Evolutionary conservation across 2,113 vertebrate species (phyloP).

Genomic region (Copsychus sechellarum): DNA sequence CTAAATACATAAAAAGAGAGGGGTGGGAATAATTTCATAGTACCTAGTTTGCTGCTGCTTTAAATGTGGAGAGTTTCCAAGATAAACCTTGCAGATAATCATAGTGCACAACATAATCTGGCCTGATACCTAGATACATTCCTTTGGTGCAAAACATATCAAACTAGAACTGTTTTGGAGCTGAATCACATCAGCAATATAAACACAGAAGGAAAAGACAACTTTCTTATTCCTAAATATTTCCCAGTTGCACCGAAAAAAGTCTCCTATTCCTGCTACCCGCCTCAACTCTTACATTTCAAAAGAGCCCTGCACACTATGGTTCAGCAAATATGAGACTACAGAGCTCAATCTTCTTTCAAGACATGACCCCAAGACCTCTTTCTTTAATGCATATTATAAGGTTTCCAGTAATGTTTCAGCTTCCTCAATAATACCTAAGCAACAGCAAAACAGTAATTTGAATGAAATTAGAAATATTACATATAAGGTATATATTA

Average conservation of each 20-base stretch:
- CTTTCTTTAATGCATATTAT: background rate
- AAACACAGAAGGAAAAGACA: background rate
- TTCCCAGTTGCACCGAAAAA: background rate
- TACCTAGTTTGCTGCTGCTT: background rate
- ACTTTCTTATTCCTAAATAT: background rate
- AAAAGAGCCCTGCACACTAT: background rate
- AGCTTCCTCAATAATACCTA: background rate
- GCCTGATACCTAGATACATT: rapidly evolving
- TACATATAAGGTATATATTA: background rate
- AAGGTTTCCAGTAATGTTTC: background rate
- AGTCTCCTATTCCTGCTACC: background rate
- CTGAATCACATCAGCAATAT: background rate
- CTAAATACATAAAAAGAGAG: background rate
- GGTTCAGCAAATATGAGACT: background rate
- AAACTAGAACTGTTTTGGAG: background rate
- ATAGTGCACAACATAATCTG: background rate
- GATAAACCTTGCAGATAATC: background rate
- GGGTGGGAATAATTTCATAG: background rate
- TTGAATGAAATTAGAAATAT: background rate
- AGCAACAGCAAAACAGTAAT: background rate
- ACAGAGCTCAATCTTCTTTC: background rate
- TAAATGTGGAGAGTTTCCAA: background rate
- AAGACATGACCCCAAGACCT: background rate
- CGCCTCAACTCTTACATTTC: background rate
- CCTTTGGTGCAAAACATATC: background rate